A percentile compares a stretch with the other conserved stretches of the same genome.
These are phyloP conservation scores for Lasiommata megera DNA, from an alignment of 2,888 invertebrate genomes.

Conservation along the genomic window DNA sequence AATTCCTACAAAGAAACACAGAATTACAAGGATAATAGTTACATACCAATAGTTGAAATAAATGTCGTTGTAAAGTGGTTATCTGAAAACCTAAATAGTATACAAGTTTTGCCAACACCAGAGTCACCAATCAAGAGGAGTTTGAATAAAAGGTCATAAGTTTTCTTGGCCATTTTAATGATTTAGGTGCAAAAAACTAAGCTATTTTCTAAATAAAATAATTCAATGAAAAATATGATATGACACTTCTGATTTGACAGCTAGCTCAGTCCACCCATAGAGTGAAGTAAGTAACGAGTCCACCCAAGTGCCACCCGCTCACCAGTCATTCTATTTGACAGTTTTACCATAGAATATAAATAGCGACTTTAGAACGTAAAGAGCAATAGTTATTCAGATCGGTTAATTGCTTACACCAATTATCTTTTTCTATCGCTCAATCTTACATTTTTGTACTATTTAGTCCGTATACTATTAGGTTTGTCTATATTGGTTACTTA, in stretches of 20 bases:
- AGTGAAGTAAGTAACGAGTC: no score
- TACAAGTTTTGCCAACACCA: constrained; percentile 97
- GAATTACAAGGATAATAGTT: constrained; percentile 48
- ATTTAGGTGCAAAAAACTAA: constrained; percentile 20
- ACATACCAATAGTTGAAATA: constrained; percentile 95
- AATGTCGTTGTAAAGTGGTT: constrained; percentile 97
- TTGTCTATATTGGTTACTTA: no score
- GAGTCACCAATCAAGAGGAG: constrained; percentile 95
- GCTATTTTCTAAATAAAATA: neutral
- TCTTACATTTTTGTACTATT: no score
- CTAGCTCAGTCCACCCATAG: neutral
- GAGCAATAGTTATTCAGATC: no score
- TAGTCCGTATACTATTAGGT: no score
- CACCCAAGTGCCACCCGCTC: no score
- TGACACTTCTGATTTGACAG: constrained; percentile 3
- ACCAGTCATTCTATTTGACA: no score
- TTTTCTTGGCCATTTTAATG: constrained; percentile 94
- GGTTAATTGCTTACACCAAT: no score
- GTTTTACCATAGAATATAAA: no score
- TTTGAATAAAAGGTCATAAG: constrained; percentile 96
- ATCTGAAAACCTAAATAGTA: constrained; percentile 96
- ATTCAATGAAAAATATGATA: constrained; percentile 29
- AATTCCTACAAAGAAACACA: constrained; percentile 18
- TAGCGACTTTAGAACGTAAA: no score
- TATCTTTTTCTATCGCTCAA: no score